Evolutionary conservation across 2,797 vertebrate genomes (phyloP).

Genomic region (Acropternis orthonyx): DNA sequence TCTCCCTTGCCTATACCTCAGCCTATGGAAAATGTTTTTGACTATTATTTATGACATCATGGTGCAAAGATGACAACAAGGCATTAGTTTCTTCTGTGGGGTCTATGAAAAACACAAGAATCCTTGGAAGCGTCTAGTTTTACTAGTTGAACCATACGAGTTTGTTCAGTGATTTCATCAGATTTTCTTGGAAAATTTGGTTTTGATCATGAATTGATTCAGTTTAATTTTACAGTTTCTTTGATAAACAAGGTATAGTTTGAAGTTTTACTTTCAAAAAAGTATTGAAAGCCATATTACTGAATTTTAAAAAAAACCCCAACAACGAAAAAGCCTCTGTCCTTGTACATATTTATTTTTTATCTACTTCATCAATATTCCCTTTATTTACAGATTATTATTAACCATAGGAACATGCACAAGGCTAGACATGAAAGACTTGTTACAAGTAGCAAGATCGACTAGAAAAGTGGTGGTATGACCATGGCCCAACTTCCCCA

Average conservation of each 20-base stretch:
- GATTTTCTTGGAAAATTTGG: neutral
- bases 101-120: neutral
- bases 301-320: neutral
- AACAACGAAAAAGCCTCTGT: neutral
- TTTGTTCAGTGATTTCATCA: neutral
- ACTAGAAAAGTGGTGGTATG: neutral
- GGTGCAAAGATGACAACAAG: neutral
- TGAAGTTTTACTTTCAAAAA: neutral
- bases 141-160: neutral
- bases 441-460: neutral
- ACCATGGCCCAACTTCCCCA: neutral
- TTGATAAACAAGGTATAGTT: neutral
- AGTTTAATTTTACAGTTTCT: neutral
- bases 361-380: neutral
- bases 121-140: neutral
- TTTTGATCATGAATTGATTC: neutral
- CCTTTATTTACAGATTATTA: neutral
- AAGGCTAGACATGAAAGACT: neutral
- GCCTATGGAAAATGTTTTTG: neutral
- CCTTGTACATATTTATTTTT: neutral
- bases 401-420: neutral
- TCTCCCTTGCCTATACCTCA: neutral
- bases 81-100: neutral
- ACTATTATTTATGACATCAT: neutral
- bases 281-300: neutral